phyloP scores from a whole-genome alignment of 2,797 vertebrate species.

The Australoheros facetus region DNA sequence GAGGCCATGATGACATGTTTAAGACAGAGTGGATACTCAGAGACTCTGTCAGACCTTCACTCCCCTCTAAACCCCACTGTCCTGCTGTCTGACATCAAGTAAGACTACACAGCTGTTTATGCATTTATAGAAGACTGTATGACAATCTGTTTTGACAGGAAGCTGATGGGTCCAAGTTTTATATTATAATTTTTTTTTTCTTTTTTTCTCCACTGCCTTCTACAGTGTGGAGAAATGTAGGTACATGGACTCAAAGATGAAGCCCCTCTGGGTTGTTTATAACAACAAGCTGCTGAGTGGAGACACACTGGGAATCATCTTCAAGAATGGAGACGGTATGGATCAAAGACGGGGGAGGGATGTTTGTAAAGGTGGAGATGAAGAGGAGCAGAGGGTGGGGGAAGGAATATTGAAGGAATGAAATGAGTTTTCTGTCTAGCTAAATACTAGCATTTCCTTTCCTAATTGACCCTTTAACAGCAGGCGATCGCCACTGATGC shows the following conservation, averaged over 20 bases:
- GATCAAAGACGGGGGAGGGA: background rate
- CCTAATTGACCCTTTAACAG: background rate
- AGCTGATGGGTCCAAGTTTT: background rate
- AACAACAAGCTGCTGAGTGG: constrained; percentile 92
- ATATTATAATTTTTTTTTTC: background rate
- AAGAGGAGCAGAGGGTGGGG: background rate
- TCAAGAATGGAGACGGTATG: constrained; percentile 98
- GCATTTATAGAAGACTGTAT: background rate
- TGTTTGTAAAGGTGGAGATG: background rate
- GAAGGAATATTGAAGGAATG: background rate
- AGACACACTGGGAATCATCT: constrained; percentile 93
- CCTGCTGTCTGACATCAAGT: constrained; percentile 94
- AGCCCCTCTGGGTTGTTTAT: constrained; percentile 98
- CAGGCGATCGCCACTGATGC: no score
- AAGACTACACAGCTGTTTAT: constrained; percentile 59
- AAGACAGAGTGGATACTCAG: constrained; percentile 92
- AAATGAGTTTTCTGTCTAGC: background rate
- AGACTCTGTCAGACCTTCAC: constrained; percentile 92
- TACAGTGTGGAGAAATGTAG: constrained; percentile 95
- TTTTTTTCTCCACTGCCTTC: no score
- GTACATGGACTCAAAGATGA: constrained; percentile 99
- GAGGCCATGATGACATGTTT: constrained; percentile 96
- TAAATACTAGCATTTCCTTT: background rate
- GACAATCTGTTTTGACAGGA: background rate
- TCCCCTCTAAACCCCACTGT: constrained; percentile 93